Evolutionary conservation across 2,888 invertebrate species (phyloP).

Genomic region (Bellardia bayeri): DNA sequence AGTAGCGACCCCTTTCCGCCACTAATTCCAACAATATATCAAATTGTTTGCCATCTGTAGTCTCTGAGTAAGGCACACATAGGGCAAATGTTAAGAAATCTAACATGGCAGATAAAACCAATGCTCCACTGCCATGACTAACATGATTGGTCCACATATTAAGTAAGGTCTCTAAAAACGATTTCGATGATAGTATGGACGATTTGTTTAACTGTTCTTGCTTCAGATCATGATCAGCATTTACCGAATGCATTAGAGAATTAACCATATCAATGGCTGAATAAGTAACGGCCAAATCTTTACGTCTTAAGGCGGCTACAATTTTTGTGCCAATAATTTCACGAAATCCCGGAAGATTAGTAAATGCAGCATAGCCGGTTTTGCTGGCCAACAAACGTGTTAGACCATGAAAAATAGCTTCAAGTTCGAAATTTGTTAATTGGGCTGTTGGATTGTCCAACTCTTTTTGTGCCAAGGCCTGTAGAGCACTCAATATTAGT

Average conservation of each 20-base stretch:
- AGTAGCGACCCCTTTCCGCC: slow-evolving; percentile 93
- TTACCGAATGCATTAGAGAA: slow-evolving; percentile 99
- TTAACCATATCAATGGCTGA: slow-evolving; percentile 98
- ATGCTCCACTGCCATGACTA: slow-evolving; percentile 95
- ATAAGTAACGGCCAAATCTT: slow-evolving; percentile 95
- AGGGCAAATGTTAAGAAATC: slow-evolving; percentile 99
- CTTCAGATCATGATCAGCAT: slow-evolving; percentile 96
- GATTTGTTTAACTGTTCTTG: slow-evolving; percentile 99
- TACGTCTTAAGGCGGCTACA: slow-evolving; percentile 93
- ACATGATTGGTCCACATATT: slow-evolving; percentile 98
- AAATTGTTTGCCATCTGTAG: slow-evolving; percentile 98
- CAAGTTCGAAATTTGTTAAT: slow-evolving; percentile 90
- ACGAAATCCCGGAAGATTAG: slow-evolving; percentile 95
- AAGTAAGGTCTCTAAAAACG: slow-evolving; percentile 96
- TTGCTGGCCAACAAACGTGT: slow-evolving; percentile 97
- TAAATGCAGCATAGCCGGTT: slow-evolving; percentile 98
- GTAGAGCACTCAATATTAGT: slow-evolving; percentile 95
- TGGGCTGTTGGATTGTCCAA: slow-evolving; percentile 86
- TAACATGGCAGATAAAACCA: slow-evolving; percentile 98
- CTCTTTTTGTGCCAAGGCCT: slow-evolving; percentile 91
- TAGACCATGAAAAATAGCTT: slow-evolving; percentile 97
- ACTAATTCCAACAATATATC: slow-evolving; percentile 97
- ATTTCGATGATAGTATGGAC: slow-evolving; percentile 94
- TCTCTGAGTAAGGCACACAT: slow-evolving; percentile 99
- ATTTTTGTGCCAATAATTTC: slow-evolving; percentile 97